Base-by-base conservation (phyloP, 2,888 invertebrate species). In the Micropterix aruncella region DNA sequence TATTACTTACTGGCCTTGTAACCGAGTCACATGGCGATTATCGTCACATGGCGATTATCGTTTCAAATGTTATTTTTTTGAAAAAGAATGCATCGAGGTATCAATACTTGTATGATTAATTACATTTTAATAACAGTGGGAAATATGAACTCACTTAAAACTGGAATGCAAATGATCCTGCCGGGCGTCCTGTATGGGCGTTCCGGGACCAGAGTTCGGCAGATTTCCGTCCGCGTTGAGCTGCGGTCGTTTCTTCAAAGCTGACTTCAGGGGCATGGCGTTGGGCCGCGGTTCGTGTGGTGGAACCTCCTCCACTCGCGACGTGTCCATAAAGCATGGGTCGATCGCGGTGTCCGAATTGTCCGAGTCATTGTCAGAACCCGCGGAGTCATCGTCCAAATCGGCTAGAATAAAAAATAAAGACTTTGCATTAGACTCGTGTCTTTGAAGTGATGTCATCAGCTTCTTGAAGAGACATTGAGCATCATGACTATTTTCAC, bases 221-320 rank as follows among this genome's bases (percentile, higher is more conserved):
- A 58, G 54, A 36, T 57, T 59, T 40, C 66, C 66, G 37, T 59
- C 54, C 18, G 58, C 59, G 44, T 52, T 60, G 7, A 27, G 12
- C 37, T 66, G 64, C 38, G 63, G 60, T 59, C 86, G 82, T 65
- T 89, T 92, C 74, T 93, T 93, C 53, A 93, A 74, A 51, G 92
- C 93, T 43, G 91, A 91, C 65, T 93, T 93, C 48, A 91, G 77
- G 51, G 92, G 92, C 74, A 90, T 80, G 52, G 91, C 91, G 68
- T 89, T 85, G 66, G 89, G 85, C 58, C 83, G 82, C 38, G 91
- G 92, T 73, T 92, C 91, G 67, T 91, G 90, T 47, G 92, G 90
- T 53, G 90, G 91, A 56, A 92, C 90, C 69, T 91, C 90, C 64
- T 92, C 91, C 49, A 92, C 82, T 52, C 88, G 77, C 46, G 81